Percentiles rank a stretch among this genome's conserved stretches.
Evolutionary conservation across 2,797 vertebrate genomes (phyloP).

Genomic region (Cetoscarus ocellatus): DNA sequence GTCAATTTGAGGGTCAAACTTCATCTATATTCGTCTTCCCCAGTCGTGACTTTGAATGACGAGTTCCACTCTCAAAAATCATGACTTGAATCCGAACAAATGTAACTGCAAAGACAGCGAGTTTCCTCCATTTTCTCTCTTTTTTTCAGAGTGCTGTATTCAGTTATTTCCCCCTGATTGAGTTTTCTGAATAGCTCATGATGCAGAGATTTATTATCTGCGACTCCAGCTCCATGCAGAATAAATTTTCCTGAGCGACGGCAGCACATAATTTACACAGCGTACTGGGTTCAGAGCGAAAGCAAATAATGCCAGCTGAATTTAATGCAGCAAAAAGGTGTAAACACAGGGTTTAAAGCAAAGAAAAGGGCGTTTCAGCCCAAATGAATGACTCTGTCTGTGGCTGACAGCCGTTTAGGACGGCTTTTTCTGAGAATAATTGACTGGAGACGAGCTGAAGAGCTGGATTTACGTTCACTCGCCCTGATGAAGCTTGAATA

Average conservation of each 20-base stretch:
- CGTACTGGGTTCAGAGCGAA: slow-evolving; percentile 38
- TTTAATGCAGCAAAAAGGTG: slow-evolving; percentile 19
- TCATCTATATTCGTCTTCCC: not conserved
- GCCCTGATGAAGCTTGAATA: slow-evolving; percentile 42
- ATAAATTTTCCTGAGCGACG: slow-evolving; percentile 31
- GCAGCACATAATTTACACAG: slow-evolving; percentile 40
- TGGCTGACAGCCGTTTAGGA: slow-evolving; percentile 36
- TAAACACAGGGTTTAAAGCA: slow-evolving; percentile 3
- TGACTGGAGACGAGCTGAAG: slow-evolving; percentile 5
- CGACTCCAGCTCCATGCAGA: slow-evolving; percentile 21
- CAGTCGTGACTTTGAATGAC: not conserved
- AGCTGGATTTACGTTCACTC: slow-evolving; percentile 30
- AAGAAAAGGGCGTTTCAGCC: slow-evolving; percentile 15
- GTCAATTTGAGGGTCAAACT: slow-evolving; percentile 50
- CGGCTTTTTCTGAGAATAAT: slow-evolving; percentile 14
- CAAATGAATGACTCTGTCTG: slow-evolving; percentile 17
- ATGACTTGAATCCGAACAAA: slow-evolving; percentile 8
- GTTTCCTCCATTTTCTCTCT: not conserved
- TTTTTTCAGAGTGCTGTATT: slow-evolving; percentile 1
- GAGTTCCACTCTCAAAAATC: not conserved
- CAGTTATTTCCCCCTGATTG: slow-evolving; percentile 5
- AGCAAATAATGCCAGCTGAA: slow-evolving; percentile 13
- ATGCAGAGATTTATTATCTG: slow-evolving; percentile 40
- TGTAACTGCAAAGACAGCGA: not conserved
- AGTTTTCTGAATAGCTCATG: slow-evolving; percentile 20